These are phyloP conservation scores for Argyresthia goedartella DNA, from an alignment of 2,888 invertebrate species.

Conservation along the genomic window DNA sequence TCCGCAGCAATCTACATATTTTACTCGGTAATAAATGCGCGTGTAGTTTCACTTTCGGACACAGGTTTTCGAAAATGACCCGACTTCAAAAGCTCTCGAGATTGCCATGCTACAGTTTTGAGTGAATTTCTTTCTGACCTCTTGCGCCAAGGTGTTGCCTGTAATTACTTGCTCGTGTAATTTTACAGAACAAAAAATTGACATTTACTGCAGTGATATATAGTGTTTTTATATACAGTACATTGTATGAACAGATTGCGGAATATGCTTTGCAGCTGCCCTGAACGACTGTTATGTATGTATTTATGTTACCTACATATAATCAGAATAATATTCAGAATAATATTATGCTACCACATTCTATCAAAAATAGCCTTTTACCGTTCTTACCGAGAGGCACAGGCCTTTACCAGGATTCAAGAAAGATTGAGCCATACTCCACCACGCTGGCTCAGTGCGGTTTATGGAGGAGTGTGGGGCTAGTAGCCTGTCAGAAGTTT, in stretches of 20 bases:
- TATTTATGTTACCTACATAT: no score
- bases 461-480: no score
- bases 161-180: slow-evolving; percentile 56
- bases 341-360: no score
- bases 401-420: no score
- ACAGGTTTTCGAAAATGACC: slow-evolving; percentile 69
- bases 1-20: slow-evolving; percentile 68
- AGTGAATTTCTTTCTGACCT: slow-evolving; percentile 71
- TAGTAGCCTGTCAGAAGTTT: no score
- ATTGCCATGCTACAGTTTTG: slow-evolving; percentile 68
- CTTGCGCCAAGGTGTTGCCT: slow-evolving; percentile 60
- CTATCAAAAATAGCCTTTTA: no score
- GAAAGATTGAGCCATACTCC: no score
- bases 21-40: slow-evolving; percentile 67
- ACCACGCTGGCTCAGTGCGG: no score
- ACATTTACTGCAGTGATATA: slow-evolving; percentile 32
- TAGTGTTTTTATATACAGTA: neutral
- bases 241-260: neutral
- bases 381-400: no score
- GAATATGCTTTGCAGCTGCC: neutral
- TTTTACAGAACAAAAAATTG: slow-evolving; percentile 56
- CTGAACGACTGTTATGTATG: neutral
- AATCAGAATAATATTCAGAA: no score
- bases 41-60: slow-evolving; percentile 68
- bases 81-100: slow-evolving; percentile 55